A percentile compares a stretch with the other conserved stretches of the same genome.
Evolutionary conservation across 2,888 invertebrate genomes (phyloP).

Genomic region (Eledona agricola): DNA sequence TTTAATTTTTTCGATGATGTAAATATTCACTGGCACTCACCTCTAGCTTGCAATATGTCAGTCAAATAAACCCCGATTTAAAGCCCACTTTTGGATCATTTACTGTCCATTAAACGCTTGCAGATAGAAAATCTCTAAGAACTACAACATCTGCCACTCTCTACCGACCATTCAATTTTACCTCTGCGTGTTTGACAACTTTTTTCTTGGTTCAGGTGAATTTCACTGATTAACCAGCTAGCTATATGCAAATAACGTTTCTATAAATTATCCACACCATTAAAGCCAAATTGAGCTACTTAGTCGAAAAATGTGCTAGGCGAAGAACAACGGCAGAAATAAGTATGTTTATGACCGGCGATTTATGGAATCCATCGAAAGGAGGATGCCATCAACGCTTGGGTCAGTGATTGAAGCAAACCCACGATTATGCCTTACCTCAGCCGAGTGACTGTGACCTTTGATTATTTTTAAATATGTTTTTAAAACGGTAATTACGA

Average conservation of each 20-base stretch:
- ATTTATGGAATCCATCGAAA: conserved; percentile 19
- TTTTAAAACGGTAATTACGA: conserved; percentile 15
- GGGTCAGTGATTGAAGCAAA: conserved; percentile 19
- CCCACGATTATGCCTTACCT: conserved; percentile 15
- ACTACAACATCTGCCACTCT: conserved; percentile 23
- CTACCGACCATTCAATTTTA: too few relatives aligned
- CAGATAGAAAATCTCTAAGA: too few relatives aligned
- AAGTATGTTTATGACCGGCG: conserved; percentile 12
- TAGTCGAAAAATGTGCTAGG: conserved; percentile 7
- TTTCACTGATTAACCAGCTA: conserved; percentile 18
- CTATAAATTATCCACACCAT: conserved; percentile 8
- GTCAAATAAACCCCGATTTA: too few relatives aligned
- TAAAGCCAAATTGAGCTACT: conserved; percentile 3
- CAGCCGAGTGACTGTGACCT: conserved; percentile 17
- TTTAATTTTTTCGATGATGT: too few relatives aligned
- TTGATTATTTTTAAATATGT: conserved; percentile 6
- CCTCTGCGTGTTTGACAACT: too few relatives aligned
- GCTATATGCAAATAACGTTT: conserved; percentile 7
- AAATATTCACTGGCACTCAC: too few relatives aligned
- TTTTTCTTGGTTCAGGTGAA: too few relatives aligned
- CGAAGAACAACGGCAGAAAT: neutral
- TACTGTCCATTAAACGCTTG: too few relatives aligned
- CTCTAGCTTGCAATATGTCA: too few relatives aligned
- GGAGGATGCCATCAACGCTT: conserved; percentile 19
- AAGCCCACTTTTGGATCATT: too few relatives aligned